Evolutionary conservation across 2,113 vertebrate genomes (phyloP), one percentile per base, ranked within the genome.

Genomic region (Zosterops japonicus): DNA sequence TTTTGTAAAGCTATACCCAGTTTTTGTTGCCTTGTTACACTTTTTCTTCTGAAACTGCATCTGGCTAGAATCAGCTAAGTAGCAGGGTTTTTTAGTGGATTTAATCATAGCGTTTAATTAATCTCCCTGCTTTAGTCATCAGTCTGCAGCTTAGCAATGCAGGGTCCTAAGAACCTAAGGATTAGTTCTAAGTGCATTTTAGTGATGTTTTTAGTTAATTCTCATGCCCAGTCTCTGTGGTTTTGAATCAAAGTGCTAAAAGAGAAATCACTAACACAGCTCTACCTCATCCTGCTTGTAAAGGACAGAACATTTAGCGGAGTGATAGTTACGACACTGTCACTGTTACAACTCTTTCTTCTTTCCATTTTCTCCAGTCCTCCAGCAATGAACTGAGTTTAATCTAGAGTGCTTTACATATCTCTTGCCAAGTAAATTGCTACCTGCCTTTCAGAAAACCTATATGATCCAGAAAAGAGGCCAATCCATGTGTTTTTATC

Each of bases 51-150:
- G 67, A 59, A 79, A 59, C 18, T 85, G 46, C 47, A 88, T 36
- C 78, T 86, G 75, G 8, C 47, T 90, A 31, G 75, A 69, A 63
- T 77, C 0, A 0, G 27, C 39, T 83, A n/a, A 65, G 78, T 91
- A 83, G 78, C 75, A 52, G 8, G 8, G 8, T 46, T 81, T 91
- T 91, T 87, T 14, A 1, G 8, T 86, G 46, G 44, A 47, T 93
- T 93, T 88, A 74, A 85, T 93, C 41, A 33, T 2, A 74, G 47
- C 15, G 1, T 88, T 95, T 94, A 91, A 95, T 92, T 93, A 85
- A 94, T 93, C 82, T 90, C 27, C 18, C 47, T 1, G 7, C 63
- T 83, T 94, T 63, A 83, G 79, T 90, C 64, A 83, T 90, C 64
- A 77, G 85, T 67, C 85, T 90, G 56, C 82, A 93, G 90, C 39